Evolutionary conservation across 1,140 invertebrate species (phyloP).

Genomic region (Apis dorsata): DNA sequence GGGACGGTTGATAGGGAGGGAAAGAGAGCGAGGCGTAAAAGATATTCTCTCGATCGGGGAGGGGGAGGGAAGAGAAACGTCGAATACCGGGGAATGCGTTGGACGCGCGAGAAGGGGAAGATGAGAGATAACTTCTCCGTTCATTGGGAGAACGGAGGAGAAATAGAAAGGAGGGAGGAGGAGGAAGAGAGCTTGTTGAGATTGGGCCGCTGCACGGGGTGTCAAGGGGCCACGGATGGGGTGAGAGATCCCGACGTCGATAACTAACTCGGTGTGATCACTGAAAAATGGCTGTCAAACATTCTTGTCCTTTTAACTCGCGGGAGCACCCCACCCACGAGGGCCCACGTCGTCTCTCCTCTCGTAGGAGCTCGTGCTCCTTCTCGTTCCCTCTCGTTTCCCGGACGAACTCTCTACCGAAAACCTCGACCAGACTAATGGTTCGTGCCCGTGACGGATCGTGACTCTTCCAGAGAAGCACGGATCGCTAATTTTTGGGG

Average conservation of each 20-base stretch:
- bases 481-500: slow-evolving; percentile 58
- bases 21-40: slow-evolving; percentile 54
- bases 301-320: slow-evolving; percentile 78
- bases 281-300: slow-evolving; percentile 80
- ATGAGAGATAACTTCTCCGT: slow-evolving; percentile 74
- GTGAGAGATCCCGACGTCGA: slow-evolving; percentile 75
- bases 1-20: neutral
- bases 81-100: slow-evolving; percentile 9
- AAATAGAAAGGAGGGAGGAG: slow-evolving; percentile 75
- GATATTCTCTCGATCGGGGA: slow-evolving; percentile 32
- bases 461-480: slow-evolving; percentile 42
- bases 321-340: slow-evolving; percentile 70
- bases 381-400: slow-evolving; percentile 22
- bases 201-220: slow-evolving; percentile 62
- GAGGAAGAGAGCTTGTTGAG: slow-evolving; percentile 71
- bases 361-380: neutral
- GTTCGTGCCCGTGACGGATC: slow-evolving; percentile 60
- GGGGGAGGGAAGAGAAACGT: slow-evolving; percentile 11
- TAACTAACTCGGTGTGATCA: slow-evolving; percentile 78
- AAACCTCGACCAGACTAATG: slow-evolving; percentile 58
- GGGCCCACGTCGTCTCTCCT: slow-evolving; percentile 42
- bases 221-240: slow-evolving; percentile 52
- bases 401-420: neutral
- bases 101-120: slow-evolving; percentile 54
- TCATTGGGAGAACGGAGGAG: slow-evolving; percentile 69